Evolutionary conservation across 2,888 invertebrate genomes (phyloP).

Genomic region (Epistrophe eligans): DNA sequence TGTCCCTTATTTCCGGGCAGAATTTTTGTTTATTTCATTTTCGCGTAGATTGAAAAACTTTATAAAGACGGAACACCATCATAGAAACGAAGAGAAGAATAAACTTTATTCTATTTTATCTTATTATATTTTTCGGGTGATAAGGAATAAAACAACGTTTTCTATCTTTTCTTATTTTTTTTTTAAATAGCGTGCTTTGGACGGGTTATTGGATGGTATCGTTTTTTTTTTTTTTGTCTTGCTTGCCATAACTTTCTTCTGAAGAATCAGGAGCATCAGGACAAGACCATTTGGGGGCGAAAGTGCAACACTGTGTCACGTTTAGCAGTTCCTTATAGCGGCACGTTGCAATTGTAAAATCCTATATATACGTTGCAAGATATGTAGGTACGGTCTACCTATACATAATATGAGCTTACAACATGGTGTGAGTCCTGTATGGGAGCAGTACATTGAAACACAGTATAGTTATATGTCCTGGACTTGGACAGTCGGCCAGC

Average conservation of each 20-base stretch:
- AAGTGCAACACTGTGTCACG: conserved; percentile 77
- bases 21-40: conserved; percentile 70
- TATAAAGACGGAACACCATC: conserved; percentile 66
- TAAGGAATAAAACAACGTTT: conserved; percentile 70
- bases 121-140: conserved; percentile 74
- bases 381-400: neutral
- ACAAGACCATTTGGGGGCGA: conserved; percentile 36
- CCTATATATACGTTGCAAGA: conserved; percentile 12
- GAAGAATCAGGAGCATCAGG: conserved; percentile 1
- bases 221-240: conserved; percentile 18
- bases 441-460: conserved; percentile 15
- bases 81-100: conserved; percentile 44
- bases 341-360: conserved; percentile 76
- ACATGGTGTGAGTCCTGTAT: neutral
- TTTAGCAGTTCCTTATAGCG: conserved; percentile 72
- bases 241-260: conserved; percentile 44
- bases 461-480: neutral
- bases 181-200: conserved; percentile 57
- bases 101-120: conserved; percentile 72
- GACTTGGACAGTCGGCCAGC: conserved; percentile 33
- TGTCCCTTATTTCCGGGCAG: conserved; percentile 27
- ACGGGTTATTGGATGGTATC: conserved; percentile 68
- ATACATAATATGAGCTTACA: neutral
- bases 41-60: conserved; percentile 75
- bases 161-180: conserved; percentile 1